A percentile compares a stretch with the other conserved stretches of the same genome.
Evolutionary conservation across 2,888 invertebrate species (phyloP).

Genomic region (Mactromeris polynyma): DNA sequence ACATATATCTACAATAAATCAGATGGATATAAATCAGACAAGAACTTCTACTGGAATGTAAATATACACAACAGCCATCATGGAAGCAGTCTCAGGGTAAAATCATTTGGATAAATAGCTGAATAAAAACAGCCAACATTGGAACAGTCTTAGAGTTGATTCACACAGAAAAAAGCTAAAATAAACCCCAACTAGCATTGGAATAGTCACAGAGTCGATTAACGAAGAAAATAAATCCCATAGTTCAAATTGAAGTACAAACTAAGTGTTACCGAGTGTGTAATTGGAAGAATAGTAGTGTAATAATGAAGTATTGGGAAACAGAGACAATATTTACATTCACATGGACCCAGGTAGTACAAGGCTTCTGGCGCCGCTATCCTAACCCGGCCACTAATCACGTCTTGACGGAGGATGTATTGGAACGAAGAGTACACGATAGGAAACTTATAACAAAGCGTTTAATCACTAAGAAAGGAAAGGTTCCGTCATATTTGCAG

Average conservation of each 20-base stretch:
- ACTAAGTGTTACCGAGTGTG: not conserved
- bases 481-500: conserved; percentile 53
- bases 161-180: no score
- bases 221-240: not conserved
- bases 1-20: no score
- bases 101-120: no score
- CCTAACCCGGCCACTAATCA: conserved; percentile 66
- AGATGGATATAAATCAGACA: no score
- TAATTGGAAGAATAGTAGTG: not conserved
- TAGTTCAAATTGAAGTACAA: not conserved
- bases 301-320: conserved; percentile 46
- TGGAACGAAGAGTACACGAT: conserved; percentile 33
- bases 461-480: conserved; percentile 58
- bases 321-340: conserved; percentile 33
- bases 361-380: conserved; percentile 63
- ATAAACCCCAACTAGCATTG: no score
- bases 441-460: conserved; percentile 55
- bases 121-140: no score
- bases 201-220: no score
- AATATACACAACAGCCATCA: no score
- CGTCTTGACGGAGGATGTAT: conserved; percentile 65
- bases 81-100: no score
- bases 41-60: no score
- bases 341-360: conserved; percentile 55
- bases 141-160: no score